Base-by-base conservation (phyloP, 2,888 invertebrate species). In the Ryuthela nishihirai region DNA sequence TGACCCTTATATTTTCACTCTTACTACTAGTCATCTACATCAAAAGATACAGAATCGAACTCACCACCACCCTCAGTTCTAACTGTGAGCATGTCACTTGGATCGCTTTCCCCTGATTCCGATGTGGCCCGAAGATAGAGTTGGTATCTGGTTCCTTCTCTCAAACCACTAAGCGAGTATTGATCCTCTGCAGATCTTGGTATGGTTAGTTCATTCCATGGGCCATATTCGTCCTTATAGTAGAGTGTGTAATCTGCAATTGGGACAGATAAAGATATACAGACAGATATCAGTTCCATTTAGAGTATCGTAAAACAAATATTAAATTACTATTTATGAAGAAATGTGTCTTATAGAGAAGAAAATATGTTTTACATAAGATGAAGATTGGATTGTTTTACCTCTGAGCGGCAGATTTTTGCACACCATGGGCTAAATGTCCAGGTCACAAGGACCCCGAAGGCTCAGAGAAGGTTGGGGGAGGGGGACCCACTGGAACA, bases 11-110 rank as follows among this genome's bases (percentile, higher is more conserved):
- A n/a, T n/a, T n/a, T n/a, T n/a, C n/a, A n/a, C n/a, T n/a, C n/a
- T n/a, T n/a, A n/a, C n/a, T n/a, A n/a, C n/a, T n/a, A n/a, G n/a
- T n/a, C n/a, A n/a, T n/a, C n/a, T n/a, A n/a, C n/a, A 29, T 29
- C 10, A n/a, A 32, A n/a, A 32, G 12, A 32, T 17, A 4, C n/a
- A n/a, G n/a, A n/a, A n/a, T n/a, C n/a, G n/a, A n/a, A n/a, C 49
- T 48, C 43, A 63, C 64, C 56, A 25, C 62, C 65, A 21, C 66
- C 65, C 50, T 65, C 65, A 6, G 67, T 67, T 29, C 56, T 59
- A 24, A 65, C 58, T 3, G 63, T 62, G 7, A 67, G 35, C 9
- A 58, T 42, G 10, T 67, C 64, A 26, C 65, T 65, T 20, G 67
- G 64, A 25, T 67, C 67, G 17, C 65, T 64, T 35, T 61, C 47